Evolutionary conservation across 2,888 invertebrate species (phyloP).

Genomic region (Leucoma salicis): DNA sequence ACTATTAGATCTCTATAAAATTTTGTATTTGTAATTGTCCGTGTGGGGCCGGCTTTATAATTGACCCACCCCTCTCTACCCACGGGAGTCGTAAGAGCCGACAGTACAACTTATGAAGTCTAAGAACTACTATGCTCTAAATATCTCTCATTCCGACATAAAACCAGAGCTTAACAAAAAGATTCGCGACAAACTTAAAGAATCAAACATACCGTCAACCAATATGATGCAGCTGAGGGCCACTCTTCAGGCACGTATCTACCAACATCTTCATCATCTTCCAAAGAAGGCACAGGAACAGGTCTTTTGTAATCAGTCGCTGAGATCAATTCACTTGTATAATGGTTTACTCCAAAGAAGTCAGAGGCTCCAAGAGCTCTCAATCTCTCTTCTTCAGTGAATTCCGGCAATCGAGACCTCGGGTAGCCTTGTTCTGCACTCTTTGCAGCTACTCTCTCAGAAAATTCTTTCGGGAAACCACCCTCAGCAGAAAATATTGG

Average conservation of each 20-base stretch:
- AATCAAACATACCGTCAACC: conserved; percentile 52
- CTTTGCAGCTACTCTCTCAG: conserved; percentile 62
- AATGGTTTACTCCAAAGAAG: conserved; percentile 84
- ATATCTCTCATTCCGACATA: too few relatives aligned
- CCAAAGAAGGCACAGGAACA: conserved; percentile 40
- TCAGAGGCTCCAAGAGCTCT: conserved; percentile 52
- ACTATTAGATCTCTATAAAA: too few relatives aligned
- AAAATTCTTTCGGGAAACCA: conserved; percentile 77
- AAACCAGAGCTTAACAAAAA: too few relatives aligned
- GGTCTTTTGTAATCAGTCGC: conserved; percentile 32
- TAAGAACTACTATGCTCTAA: too few relatives aligned
- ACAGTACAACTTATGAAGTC: too few relatives aligned
- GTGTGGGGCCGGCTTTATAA: too few relatives aligned
- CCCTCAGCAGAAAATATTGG: conserved; percentile 75
- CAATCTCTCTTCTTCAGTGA: conserved; percentile 56
- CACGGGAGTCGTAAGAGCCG: too few relatives aligned
- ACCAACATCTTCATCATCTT: conserved; percentile 43
- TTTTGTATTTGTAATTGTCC: too few relatives aligned
- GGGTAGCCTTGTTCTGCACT: conserved; percentile 64
- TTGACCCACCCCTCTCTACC: too few relatives aligned
- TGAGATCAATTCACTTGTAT: conserved; percentile 68
- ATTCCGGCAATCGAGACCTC: conserved; percentile 62
- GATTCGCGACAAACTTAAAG: too few relatives aligned
- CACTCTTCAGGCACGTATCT: conserved; percentile 40
- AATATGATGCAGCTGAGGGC: conserved; percentile 44